Conservation (phyloP, 2,113 vertebrate genomes). For the Pseudois nayaur region DNA sequence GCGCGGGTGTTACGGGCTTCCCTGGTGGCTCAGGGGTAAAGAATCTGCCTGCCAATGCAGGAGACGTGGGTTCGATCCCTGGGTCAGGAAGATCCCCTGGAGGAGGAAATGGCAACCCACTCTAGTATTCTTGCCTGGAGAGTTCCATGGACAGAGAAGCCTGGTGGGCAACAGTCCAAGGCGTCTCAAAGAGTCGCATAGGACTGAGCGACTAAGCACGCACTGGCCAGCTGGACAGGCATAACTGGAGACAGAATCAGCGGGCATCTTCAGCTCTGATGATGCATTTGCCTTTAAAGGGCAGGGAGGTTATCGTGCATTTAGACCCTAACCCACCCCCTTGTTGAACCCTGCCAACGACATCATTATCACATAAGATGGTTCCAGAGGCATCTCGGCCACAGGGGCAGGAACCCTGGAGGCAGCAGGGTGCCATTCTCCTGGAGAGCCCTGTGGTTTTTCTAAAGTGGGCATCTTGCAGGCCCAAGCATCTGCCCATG, state of each 20-base stretch:
- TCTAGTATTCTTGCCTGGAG: neutral
- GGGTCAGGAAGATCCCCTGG: neutral
- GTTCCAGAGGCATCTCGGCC: neutral
- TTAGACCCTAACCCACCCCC: accelerated
- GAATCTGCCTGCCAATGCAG: neutral
- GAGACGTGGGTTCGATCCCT: accelerated
- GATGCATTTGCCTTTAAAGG: accelerated
- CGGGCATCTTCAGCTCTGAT: accelerated
- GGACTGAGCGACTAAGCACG: neutral
- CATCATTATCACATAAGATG: accelerated
- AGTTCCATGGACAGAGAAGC: neutral
- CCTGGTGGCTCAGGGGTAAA: neutral
- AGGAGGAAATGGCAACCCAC: neutral
- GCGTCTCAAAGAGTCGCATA: neutral
- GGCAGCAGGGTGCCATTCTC: neutral
- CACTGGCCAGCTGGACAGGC: neutral
- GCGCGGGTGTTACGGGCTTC: accelerated
- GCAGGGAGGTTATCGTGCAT: accelerated
- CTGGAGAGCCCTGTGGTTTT: neutral
- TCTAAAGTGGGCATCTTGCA: neutral
- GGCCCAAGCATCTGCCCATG: neutral
- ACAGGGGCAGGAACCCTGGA: neutral
- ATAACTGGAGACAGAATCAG: neutral
- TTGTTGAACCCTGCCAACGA: neutral
- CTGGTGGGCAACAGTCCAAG: neutral